phyloP scores from a whole-genome alignment of 2,797 vertebrate genomes.

The Leuciscus waleckii region DNA sequence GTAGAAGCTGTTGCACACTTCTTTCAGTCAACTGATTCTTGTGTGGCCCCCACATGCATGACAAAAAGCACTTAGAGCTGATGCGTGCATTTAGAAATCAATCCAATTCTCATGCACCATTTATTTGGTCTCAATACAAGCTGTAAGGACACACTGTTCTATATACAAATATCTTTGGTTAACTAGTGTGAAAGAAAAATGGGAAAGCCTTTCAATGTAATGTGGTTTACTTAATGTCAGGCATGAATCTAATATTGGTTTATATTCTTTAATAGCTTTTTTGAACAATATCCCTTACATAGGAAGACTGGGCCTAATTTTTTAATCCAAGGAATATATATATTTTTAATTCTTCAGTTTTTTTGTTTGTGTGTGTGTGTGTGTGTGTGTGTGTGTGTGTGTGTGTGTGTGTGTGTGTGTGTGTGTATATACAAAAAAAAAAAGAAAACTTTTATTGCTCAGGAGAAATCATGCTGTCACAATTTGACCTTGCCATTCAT shows the following conservation, averaged over 20 bases:
- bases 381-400: too few species aligned
- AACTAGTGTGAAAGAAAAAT: neutral
- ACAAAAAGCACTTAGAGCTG: constrained; percentile 11
- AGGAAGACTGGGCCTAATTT: neutral
- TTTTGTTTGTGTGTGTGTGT: too few species aligned
- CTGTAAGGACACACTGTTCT: neutral
- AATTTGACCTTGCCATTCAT: neutral
- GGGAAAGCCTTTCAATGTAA: neutral
- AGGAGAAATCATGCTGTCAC: neutral
- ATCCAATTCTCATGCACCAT: constrained; percentile 60
- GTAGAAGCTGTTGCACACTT: constrained; percentile 25
- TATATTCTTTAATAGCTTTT: neutral
- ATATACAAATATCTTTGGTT: neutral
- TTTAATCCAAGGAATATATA: neutral
- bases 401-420: neutral
- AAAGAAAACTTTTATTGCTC: neutral
- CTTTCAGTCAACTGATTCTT: constrained; percentile 44
- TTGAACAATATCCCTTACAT: neutral
- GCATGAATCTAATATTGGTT: neutral
- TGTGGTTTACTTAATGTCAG: neutral
- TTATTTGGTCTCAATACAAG: constrained; percentile 27
- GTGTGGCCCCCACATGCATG: neutral
- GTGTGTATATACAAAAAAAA: neutral
- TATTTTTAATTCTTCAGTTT: neutral
- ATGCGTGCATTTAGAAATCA: constrained; percentile 59